phyloP scores from a whole-genome alignment of 2,797 vertebrate genomes.

The Oreonectes daqikongensis region DNA sequence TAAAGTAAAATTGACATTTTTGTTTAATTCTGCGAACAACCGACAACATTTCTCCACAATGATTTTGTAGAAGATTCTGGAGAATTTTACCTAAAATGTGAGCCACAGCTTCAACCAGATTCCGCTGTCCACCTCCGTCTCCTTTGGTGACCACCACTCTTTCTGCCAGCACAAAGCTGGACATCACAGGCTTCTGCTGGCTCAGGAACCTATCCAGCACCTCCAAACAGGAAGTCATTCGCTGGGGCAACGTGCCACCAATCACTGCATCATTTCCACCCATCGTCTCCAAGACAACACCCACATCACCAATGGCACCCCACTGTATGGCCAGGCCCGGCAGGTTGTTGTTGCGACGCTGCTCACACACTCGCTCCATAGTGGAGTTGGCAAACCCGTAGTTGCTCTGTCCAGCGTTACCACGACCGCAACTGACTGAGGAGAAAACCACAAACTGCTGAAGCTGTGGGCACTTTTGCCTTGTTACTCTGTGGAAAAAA shows the following conservation, averaged over 20 bases:
- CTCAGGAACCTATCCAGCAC: slow-evolving; percentile 90
- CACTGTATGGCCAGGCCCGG: slow-evolving; percentile 93
- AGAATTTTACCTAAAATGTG: slow-evolving; percentile 90
- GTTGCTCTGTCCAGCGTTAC: slow-evolving; percentile 93
- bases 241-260: slow-evolving; percentile 89
- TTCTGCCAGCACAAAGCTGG: slow-evolving; percentile 93
- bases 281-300: slow-evolving; percentile 86
- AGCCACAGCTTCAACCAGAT: slow-evolving; percentile 87
- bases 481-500: slow-evolving; percentile 78
- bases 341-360: slow-evolving; percentile 80
- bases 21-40: too few relatives aligned
- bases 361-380: slow-evolving; percentile 97
- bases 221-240: slow-evolving; percentile 89
- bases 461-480: slow-evolving; percentile 86
- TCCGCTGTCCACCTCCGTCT: slow-evolving; percentile 72
- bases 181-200: slow-evolving; percentile 84
- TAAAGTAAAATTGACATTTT: too few relatives aligned
- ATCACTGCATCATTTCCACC: slow-evolving; percentile 84
- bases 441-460: slow-evolving; percentile 94
- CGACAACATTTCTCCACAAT: too few relatives aligned
- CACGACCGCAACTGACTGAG: slow-evolving; percentile 94
- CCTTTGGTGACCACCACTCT: slow-evolving; percentile 67
- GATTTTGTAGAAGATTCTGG: too few relatives aligned
- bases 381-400: slow-evolving; percentile 96
- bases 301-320: slow-evolving; percentile 96